A percentile compares a stretch with the other conserved stretches of the same genome.
Evolutionary conservation across 2,113 vertebrate species (phyloP).

Genomic region (Myrmecobius fasciatus): DNA sequence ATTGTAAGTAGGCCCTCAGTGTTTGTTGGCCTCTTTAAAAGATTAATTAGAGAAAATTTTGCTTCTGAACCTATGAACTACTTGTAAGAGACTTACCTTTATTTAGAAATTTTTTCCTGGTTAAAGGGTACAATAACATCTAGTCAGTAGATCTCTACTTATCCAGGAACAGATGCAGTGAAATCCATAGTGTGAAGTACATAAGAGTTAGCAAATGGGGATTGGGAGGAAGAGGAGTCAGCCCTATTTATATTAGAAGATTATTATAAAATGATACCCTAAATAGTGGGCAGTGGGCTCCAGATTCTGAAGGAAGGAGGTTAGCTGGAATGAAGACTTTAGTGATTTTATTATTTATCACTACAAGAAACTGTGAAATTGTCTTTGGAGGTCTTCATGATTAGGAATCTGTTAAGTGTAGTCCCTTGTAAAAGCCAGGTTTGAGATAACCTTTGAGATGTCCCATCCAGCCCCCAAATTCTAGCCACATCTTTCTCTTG

Average conservation of each 20-base stretch:
- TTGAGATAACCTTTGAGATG: background rate
- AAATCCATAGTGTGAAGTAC: background rate
- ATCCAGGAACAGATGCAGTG: background rate
- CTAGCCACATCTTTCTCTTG: background rate
- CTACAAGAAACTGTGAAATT: background rate
- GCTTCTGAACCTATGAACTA: background rate
- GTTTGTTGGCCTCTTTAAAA: background rate
- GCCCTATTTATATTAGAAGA: background rate
- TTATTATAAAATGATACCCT: background rate
- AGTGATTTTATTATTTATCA: background rate
- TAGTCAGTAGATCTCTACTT: too few relatives aligned
- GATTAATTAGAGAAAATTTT: background rate
- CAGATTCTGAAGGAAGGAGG: background rate
- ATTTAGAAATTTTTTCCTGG: background rate
- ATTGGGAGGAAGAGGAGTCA: background rate
- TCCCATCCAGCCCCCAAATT: background rate
- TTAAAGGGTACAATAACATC: background rate
- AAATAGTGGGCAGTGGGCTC: background rate
- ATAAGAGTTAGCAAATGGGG: background rate
- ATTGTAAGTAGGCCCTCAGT: background rate
- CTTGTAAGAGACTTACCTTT: background rate
- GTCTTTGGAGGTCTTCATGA: background rate
- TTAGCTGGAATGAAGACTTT: background rate
- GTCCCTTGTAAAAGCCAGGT: background rate
- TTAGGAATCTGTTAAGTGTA: background rate